Base-by-base conservation (phyloP, 2,888 invertebrate genomes). In the Micropterix aruncella region DNA sequence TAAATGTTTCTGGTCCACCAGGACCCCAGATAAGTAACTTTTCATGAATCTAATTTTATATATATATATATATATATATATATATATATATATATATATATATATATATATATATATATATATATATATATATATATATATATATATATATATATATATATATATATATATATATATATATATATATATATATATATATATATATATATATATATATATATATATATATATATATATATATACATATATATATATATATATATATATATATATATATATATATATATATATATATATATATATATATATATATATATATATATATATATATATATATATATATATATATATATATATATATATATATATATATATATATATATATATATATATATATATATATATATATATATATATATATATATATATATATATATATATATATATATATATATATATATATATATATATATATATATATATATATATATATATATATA, bases 21-120 rank as follows among this genome's bases (percentile, higher is more conserved):
- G n/a, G n/a, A n/a, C n/a, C n/a, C n/a, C n/a, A n/a, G n/a, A n/a
- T n/a, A n/a, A n/a, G n/a, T n/a, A n/a, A n/a, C n/a, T n/a, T n/a
- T n/a, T n/a, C n/a, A n/a, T n/a, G n/a, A n/a, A n/a, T n/a, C n/a
- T n/a, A 39, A 39, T 39, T 44, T 39, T 41, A 44, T 44, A 44
- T 37, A 44, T 44, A 42, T 44, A 44, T 44, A 44, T 44, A 44
- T 44, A 44, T 44, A 39, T 44, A 44, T 44, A 44, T 44, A 39
- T 44, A 42, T 44, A 44, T 44, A 44, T 44, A 44, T 43, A 43
- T 43, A 43, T 43, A 44, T 44, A 44, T 44, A 41, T 41, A 44
- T 44, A 42, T 44, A 43, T 44, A 44, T 44, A 44, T 44, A 41
- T 44, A 17, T 44, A 39, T 44, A 44, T 43, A 42, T 40, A 17